Evolutionary conservation across 2,888 invertebrate species (phyloP).

Genomic region (Pediacus dermestoides): DNA sequence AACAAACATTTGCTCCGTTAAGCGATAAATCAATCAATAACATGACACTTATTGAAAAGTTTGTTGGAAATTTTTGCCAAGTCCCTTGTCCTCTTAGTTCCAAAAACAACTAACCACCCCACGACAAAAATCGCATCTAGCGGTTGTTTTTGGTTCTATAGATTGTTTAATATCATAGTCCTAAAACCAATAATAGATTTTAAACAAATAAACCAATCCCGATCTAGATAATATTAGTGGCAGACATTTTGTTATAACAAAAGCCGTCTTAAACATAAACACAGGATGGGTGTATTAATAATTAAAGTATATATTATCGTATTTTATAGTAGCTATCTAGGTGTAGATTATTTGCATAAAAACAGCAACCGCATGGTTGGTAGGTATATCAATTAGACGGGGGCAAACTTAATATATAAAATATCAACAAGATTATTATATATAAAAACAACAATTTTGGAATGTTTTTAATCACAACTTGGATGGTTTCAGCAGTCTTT

Average conservation of each 20-base stretch:
- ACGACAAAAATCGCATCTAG: too few relatives aligned
- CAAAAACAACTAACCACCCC: too few relatives aligned
- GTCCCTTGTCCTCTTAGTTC: too few relatives aligned
- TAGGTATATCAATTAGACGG: too few relatives aligned
- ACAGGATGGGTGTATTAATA: slow-evolving; percentile 24
- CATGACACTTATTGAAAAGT: too few relatives aligned
- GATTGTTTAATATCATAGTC: slow-evolving; percentile 29
- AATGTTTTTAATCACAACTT: slow-evolving; percentile 32
- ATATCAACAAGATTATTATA: slow-evolving; percentile 14
- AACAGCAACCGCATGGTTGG: too few relatives aligned
- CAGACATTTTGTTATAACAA: slow-evolving; percentile 45
- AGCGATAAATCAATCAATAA: too few relatives aligned
- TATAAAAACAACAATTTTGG: slow-evolving; percentile 30
- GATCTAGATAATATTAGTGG: slow-evolving; percentile 39
- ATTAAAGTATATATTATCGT: slow-evolving; percentile 24
- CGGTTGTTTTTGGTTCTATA: slow-evolving; percentile 29
- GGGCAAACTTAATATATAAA: slow-evolving; percentile 1
- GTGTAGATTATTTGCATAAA: slow-evolving; percentile 3
- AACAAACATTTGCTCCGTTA: too few relatives aligned
- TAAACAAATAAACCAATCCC: slow-evolving; percentile 37
- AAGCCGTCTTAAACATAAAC: slow-evolving; percentile 40
- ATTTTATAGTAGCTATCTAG: slow-evolving; percentile 14
- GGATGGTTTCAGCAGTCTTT: slow-evolving; percentile 21
- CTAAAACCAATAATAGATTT: slow-evolving; percentile 24
- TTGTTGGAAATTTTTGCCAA: too few relatives aligned